These are phyloP conservation scores for Ahaetulla prasina DNA, from an alignment of 2,113 vertebrate genomes.

Conservation along the genomic window DNA sequence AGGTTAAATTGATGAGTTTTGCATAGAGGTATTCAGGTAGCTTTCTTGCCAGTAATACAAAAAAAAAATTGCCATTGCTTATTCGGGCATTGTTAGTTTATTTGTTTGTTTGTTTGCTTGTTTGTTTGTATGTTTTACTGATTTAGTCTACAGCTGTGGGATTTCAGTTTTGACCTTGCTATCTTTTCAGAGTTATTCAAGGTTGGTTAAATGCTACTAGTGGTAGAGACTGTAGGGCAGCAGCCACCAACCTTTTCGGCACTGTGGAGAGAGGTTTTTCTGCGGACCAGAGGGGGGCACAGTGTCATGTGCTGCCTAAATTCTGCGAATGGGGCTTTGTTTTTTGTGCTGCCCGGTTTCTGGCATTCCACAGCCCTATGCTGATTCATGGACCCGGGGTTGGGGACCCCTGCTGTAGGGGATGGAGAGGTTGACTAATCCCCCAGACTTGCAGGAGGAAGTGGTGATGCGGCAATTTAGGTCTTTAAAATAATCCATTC, in stretches of 20 bases:
- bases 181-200: neutral
- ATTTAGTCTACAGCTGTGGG: neutral
- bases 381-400: neutral
- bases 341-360: neutral
- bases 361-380: neutral
- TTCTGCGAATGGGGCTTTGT: fast-evolving
- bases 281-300: fast-evolving
- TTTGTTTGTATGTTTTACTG: neutral
- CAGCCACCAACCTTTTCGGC: neutral
- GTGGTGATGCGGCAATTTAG: neutral
- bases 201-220: neutral
- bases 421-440: neutral
- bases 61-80: neutral
- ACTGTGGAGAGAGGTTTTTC: neutral
- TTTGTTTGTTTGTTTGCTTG: neutral
- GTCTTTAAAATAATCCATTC: neutral
- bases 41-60: neutral
- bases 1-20: neutral
- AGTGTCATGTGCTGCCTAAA: neutral
- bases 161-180: neutral
- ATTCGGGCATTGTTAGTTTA: neutral
- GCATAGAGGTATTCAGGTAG: neutral
- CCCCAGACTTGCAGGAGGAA: neutral
- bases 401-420: neutral
- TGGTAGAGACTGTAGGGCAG: neutral